Evolutionary conservation across 1,140 invertebrate genomes (phyloP).

Genomic region (Diorhabda sublineata): DNA sequence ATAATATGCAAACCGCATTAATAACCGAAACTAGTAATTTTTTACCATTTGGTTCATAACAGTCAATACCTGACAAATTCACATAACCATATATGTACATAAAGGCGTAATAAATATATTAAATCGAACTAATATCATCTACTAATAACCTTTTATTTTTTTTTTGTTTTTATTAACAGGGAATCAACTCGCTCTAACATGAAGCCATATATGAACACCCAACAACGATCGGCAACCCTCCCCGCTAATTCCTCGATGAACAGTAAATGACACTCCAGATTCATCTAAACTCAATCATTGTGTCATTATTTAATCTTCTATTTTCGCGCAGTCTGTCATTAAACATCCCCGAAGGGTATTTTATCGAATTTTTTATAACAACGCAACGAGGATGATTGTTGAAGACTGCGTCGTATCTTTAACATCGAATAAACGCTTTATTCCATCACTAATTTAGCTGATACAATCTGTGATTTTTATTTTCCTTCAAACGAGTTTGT

Average conservation of each 20-base stretch:
- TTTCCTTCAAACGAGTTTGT: constrained; percentile 22
- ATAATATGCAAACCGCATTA: too few relatives aligned
- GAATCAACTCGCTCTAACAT: constrained; percentile 71
- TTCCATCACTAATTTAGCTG: constrained; percentile 27
- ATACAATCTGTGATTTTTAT: constrained; percentile 21
- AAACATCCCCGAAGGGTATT: too few relatives aligned
- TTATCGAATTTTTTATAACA: too few relatives aligned
- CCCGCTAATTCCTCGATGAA: constrained; percentile 59
- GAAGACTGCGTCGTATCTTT: constrained; percentile 4
- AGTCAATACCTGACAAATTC: too few relatives aligned
- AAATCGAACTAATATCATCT: too few relatives aligned
- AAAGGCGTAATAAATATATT: too few relatives aligned
- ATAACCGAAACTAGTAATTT: too few relatives aligned
- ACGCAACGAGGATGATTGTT: too few relatives aligned
- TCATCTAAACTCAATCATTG: background rate
- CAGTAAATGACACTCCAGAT: constrained; percentile 40
- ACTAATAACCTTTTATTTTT: too few relatives aligned
- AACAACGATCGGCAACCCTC: constrained; percentile 66
- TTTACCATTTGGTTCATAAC: too few relatives aligned
- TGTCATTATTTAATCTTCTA: background rate
- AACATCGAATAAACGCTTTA: constrained; percentile 16
- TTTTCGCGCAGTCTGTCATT: background rate
- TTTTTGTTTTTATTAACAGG: constrained; percentile 46
- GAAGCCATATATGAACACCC: constrained; percentile 64
- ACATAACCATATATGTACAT: too few relatives aligned